Evolutionary conservation across 2,113 vertebrate genomes (phyloP).

Genomic region (Neodontobutis hainanensis): DNA sequence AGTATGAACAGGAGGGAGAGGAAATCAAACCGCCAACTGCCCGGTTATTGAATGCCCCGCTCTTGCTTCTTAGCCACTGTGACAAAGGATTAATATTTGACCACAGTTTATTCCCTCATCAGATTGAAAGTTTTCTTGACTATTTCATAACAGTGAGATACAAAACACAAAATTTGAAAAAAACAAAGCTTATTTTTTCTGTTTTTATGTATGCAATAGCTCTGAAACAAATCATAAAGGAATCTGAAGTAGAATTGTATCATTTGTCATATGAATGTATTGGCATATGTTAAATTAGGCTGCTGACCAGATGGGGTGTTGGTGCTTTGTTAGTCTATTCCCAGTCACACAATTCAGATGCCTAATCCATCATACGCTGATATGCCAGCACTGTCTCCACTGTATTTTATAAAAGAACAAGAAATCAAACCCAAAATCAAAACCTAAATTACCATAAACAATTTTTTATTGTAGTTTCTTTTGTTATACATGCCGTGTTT

Average conservation of each 20-base stretch:
- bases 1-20: too few relatives aligned
- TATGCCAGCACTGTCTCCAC: slow-evolving; percentile 21
- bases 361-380: slow-evolving; percentile 57
- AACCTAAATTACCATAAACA: slow-evolving; percentile 60
- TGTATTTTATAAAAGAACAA: slow-evolving; percentile 58
- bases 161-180: too few relatives aligned
- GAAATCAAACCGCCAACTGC: too few relatives aligned
- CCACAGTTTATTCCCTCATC: too few relatives aligned
- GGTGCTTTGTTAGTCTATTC: slow-evolving; percentile 36
- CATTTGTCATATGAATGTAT: slow-evolving; percentile 11
- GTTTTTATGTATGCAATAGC: too few relatives aligned
- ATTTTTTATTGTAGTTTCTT: slow-evolving; percentile 40
- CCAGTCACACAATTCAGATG: slow-evolving; percentile 26
- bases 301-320: slow-evolving; percentile 36
- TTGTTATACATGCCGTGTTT: slow-evolving; percentile 1
- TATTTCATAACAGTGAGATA: too few relatives aligned
- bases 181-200: too few relatives aligned
- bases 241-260: background rate
- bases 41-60: too few relatives aligned
- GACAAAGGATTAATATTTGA: too few relatives aligned
- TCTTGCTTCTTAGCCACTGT: too few relatives aligned
- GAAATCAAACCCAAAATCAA: slow-evolving; percentile 7
- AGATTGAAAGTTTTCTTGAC: too few relatives aligned
- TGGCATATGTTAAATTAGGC: slow-evolving; percentile 21
- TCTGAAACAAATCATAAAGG: too few relatives aligned